Base-by-base conservation (phyloP, 2,113 vertebrate genomes). In the Pseudorasbora parva region DNA sequence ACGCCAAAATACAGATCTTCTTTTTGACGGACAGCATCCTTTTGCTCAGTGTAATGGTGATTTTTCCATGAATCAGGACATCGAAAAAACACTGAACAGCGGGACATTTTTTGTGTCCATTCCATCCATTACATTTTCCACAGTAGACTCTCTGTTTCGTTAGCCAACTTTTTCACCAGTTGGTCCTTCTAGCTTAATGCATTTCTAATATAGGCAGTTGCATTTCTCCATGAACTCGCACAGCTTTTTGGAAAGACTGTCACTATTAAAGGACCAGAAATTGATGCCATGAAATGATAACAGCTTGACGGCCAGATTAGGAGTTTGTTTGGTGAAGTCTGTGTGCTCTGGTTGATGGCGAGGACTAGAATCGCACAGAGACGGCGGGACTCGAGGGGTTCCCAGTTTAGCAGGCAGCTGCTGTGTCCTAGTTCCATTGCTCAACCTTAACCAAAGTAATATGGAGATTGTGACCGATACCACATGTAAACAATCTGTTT, bases 361-460 rank as follows among this genome's bases (percentile, higher is more conserved):
- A 73, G 59, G 54, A 43, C n/a, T 71, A 72, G 25, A 51, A 78
- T 68, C 21, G 37, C 49, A 37, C 12, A 73, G 82, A 87, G 77
- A 79, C 45, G 37, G 45, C 5, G 25, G 59, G 78, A 81, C 88
- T 84, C 86, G 12, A 33, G 85, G 86, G 86, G 81, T 75, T 89
- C 86, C 81, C 85, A 86, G 83, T 88, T 86, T 89, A 89, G 88
- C 80, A 88, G 69, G 57, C 88, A 82, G 72, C 86, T 88, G 82
- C 84, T 47, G 81, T 88, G 88, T 78, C 88, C 88, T 87, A 88
- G n/a, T 88, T 89, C 51, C 86, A 71, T 14, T 84, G 43, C 59
- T 82, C 80, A 82, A 62, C 45, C 79, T 85, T 33, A 30, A 66
- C 56, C 23, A 68, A 45, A 86, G 82, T 15, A 12, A 47, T 30